Conservation (phyloP, 2,113 vertebrate species). For the Reinhardtius hippoglossoides region DNA sequence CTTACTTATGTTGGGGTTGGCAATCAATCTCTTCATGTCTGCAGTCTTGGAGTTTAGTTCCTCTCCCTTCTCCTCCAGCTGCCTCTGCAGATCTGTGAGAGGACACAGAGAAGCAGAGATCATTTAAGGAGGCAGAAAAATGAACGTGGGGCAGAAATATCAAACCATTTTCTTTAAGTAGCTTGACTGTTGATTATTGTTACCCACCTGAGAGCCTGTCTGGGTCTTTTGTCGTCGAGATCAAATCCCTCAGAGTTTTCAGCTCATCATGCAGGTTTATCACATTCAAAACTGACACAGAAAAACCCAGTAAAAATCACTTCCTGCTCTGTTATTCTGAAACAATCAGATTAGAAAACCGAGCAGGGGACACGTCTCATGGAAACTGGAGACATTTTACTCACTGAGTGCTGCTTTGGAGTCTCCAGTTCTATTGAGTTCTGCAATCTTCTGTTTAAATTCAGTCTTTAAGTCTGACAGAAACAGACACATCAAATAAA, state of each 20-base stretch:
- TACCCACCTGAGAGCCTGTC: conserved; percentile 33
- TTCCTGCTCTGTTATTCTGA: neutral
- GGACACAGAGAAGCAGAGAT: neutral
- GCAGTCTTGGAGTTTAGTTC: conserved; percentile 30
- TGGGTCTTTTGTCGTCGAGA: conserved; percentile 9
- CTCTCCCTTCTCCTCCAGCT: conserved; percentile 36
- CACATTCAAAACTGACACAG: conserved; percentile 44
- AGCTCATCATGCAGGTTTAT: conserved; percentile 42
- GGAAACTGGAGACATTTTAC: neutral
- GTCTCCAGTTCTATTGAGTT: conserved; percentile 20
- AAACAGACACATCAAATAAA: neutral
- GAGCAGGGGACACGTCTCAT: neutral
- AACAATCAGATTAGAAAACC: neutral
- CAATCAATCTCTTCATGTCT: conserved; percentile 15
- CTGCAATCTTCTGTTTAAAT: conserved; percentile 28
- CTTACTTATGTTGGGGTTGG: conserved; percentile 36
- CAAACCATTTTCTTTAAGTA: neutral
- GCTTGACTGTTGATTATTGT: neutral
- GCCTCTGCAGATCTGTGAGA: conserved; percentile 32
- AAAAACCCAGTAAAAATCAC: neutral
- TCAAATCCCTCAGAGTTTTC: conserved; percentile 16
- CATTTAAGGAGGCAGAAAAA: neutral
- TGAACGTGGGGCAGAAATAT: neutral
- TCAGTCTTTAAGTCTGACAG: conserved; percentile 35
- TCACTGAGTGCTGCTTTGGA: conserved; percentile 35